Base-by-base conservation (phyloP, 2,113 vertebrate genomes). In the Nerophis lumbriciformis region DNA sequence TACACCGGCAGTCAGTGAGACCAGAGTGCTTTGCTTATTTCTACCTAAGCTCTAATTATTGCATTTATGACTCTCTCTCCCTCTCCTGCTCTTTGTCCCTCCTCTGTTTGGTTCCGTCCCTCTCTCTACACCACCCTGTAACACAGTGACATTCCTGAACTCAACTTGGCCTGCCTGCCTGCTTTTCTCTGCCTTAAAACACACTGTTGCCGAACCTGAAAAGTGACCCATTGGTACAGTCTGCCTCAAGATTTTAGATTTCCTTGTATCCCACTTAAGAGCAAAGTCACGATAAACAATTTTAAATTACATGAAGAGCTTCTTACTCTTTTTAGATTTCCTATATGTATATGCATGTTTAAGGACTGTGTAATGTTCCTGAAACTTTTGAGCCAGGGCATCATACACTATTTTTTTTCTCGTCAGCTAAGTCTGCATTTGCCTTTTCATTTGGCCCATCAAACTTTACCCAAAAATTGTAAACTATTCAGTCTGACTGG, bases 121-220 rank as follows among this genome's bases (percentile, higher is more conserved):
- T 69, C 45, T 65, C 53, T 60, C 56, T 66, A 65, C 70, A 72
- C 51, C 73, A 68, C 77, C 76, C 77, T 74, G 59, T 73, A 68
- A 53, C 50, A 53, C 48, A 65, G 55, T 76, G 65, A 79, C 77
- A 82, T 85, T 86, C 79, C 78, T 72, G 16, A 64, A 69, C 64
- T 73, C 56, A 66, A 73, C 75, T 73, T 71, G 57, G 74, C 38
- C 66, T 69, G 63, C 71, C 62, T 65, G 64, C 53, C 60, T 71
- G 42, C 58, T 61, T 39, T 37, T 44, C 55, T 42, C 42, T 61
- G 57, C 50, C 55, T 48, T 66, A 13, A 39, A 13, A 45, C 50
- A 39, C 38, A 36, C 61, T 73, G 65, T 76, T 54, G 74, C 64
- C 47, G 59, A 88, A 86, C 83, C 76, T 80, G 88, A 78, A 89